Conservation (phyloP, 2,797 vertebrate species). For the Onychomys arenicola region DNA sequence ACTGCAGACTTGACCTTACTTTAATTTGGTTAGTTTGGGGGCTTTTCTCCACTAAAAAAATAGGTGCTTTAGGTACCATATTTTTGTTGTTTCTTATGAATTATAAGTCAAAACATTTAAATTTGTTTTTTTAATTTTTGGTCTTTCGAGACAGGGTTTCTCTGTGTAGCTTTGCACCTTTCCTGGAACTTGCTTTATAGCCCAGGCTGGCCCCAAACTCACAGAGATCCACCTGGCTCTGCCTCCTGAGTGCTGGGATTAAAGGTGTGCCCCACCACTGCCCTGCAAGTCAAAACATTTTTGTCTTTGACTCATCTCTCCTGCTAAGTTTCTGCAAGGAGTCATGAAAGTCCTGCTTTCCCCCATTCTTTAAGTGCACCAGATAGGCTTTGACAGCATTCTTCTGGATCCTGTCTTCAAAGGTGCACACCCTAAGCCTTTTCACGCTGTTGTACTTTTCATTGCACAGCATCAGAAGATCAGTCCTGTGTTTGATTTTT, state of each 20-base stretch:
- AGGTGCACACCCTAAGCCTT: neutral
- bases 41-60: neutral
- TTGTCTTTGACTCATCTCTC: neutral
- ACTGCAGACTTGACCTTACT: neutral
- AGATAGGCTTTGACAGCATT: neutral
- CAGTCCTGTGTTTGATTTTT: neutral
- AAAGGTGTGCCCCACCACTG: no score
- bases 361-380: neutral
- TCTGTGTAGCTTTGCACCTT: no score
- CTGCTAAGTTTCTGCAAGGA: no score
- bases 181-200: no score
- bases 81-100: neutral
- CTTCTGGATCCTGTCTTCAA: slow-evolving; percentile 2
- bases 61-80: neutral
- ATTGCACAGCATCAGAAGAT: neutral
- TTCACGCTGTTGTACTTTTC: neutral
- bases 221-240: no score
- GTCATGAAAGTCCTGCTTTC: neutral
- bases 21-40: neutral
- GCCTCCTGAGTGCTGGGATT: no score
- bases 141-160: no score
- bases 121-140: no score
- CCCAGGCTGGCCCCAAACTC: no score
- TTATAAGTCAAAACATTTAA: neutral
- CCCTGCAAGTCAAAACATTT: neutral